A percentile compares a stretch with the other conserved stretches of the same genome.
phyloP scores from a whole-genome alignment of 2,113 vertebrate genomes.

The Athene noctua region DNA sequence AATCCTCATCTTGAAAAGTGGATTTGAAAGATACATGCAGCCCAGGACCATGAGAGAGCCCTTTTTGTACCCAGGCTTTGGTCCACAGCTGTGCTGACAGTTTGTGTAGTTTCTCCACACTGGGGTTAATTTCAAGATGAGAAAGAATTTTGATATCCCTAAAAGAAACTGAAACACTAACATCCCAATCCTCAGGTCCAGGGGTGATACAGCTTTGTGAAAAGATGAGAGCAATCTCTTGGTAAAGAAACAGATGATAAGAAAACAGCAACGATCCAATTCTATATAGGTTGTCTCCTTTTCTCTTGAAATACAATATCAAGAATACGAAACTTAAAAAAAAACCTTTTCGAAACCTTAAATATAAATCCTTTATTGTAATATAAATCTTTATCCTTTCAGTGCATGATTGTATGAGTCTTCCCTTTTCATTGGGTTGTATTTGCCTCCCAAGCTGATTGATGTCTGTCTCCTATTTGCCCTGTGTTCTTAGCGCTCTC shows the following conservation, averaged over 20 bases:
- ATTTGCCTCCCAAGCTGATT: slow-evolving; percentile 60
- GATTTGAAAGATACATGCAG: background rate
- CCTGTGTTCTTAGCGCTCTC: slow-evolving; percentile 11
- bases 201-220: slow-evolving; percentile 54
- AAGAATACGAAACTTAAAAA: slow-evolving; percentile 38
- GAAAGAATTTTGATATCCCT: slow-evolving; percentile 19
- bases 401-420: slow-evolving; percentile 16
- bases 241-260: slow-evolving; percentile 53
- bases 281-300: slow-evolving; percentile 53
- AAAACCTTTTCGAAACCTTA: background rate
- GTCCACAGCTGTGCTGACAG: background rate
- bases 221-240: slow-evolving; percentile 62
- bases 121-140: slow-evolving; percentile 38
- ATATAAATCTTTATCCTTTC: slow-evolving; percentile 66
- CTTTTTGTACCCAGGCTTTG: background rate
- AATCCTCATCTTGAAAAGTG: background rate
- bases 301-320: slow-evolving; percentile 58
- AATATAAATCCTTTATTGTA: slow-evolving; percentile 66
- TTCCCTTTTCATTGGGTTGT: slow-evolving; percentile 43
- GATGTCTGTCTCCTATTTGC: slow-evolving; percentile 64
- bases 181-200: slow-evolving; percentile 23
- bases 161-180: background rate
- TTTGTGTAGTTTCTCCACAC: background rate
- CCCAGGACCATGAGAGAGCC: background rate
- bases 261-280: slow-evolving; percentile 52